Percentiles rank a stretch among this genome's conserved stretches.
Evolutionary conservation across 1,140 invertebrate genomes (phyloP).

Genomic region (Bombus terrestris): DNA sequence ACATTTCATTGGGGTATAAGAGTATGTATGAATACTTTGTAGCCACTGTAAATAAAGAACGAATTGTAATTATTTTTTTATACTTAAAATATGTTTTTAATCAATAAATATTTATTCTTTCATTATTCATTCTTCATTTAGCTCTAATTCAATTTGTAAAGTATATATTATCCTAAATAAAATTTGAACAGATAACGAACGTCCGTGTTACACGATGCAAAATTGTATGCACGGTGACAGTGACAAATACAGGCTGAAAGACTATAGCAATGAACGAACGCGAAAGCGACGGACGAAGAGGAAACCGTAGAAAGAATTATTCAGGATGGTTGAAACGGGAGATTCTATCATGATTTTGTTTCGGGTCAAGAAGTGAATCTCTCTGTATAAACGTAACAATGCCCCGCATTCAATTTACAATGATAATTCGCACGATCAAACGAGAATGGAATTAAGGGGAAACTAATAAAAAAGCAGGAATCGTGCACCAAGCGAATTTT

Average conservation of each 20-base stretch:
- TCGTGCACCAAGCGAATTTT: neutral
- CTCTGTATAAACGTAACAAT: neutral
- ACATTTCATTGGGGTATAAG: too few relatives aligned
- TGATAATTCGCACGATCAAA: neutral
- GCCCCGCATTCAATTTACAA: neutral
- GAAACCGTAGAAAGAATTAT: slow-evolving; percentile 1
- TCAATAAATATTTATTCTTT: slow-evolving; percentile 4
- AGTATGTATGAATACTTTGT: too few relatives aligned
- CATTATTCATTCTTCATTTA: neutral
- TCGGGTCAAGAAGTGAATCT: neutral
- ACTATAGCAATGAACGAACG: slow-evolving; percentile 17
- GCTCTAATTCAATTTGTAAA: neutral
- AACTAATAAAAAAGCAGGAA: slow-evolving; percentile 8
- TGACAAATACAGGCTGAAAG: slow-evolving; percentile 2
- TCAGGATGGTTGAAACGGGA: slow-evolving; percentile 16
- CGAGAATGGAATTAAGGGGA: slow-evolving; percentile 19
- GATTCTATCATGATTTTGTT: neutral
- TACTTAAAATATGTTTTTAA: neutral
- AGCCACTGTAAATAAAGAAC: neutral
- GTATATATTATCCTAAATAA: neutral
- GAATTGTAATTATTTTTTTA: neutral
- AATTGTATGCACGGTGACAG: too few relatives aligned
- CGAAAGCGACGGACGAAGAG: slow-evolving; percentile 8
- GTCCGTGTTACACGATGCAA: slow-evolving; percentile 13
- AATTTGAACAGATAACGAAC: neutral